Evolutionary conservation across 37 sponge, comb jelly and placozoan genomes (phyloP).

Genomic region (Diacarnus erythraeanus): DNA sequence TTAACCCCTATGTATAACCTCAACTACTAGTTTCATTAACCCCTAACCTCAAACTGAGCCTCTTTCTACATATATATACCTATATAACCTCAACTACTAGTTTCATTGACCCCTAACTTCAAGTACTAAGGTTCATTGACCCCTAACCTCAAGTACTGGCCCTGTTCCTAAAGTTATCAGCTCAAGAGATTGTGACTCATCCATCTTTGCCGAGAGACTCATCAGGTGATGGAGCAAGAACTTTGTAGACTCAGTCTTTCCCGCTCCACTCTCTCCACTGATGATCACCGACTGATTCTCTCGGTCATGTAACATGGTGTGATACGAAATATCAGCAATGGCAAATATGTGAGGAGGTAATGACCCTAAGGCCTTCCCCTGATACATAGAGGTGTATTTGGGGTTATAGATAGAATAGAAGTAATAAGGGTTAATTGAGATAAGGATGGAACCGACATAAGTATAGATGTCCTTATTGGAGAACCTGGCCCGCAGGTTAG

Average conservation of each 20-base stretch:
- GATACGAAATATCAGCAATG: constrained; percentile 82
- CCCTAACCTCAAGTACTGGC: constrained; percentile 86
- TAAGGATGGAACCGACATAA: constrained; percentile 90
- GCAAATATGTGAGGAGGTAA: constrained; percentile 93
- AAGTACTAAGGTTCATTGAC: too few relatives aligned
- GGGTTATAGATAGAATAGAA: constrained; percentile 90
- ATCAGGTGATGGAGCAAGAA: constrained; percentile 86
- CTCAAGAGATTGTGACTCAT: constrained; percentile 65
- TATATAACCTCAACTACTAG: too few relatives aligned
- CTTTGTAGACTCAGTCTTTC: constrained; percentile 94
- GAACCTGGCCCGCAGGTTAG: constrained; percentile 76
- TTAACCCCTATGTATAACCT: too few relatives aligned
- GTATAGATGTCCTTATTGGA: constrained; percentile 89
- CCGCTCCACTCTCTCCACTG: constrained; percentile 94
- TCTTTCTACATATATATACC: too few relatives aligned
- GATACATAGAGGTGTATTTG: constrained; percentile 78
- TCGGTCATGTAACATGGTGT: constrained; percentile 71
- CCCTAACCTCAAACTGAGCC: too few relatives aligned
- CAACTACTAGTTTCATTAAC: too few relatives aligned
- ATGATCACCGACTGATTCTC: constrained; percentile 85
- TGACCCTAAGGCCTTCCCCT: constrained; percentile 55
- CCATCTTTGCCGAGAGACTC: constrained; percentile 82
- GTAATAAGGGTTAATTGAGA: constrained; percentile 90
- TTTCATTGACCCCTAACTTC: too few relatives aligned
- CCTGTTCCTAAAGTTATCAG: constrained; percentile 86